Base-by-base conservation (phyloP, 2,888 invertebrate genomes). In the Standfussiana lucernea region DNA sequence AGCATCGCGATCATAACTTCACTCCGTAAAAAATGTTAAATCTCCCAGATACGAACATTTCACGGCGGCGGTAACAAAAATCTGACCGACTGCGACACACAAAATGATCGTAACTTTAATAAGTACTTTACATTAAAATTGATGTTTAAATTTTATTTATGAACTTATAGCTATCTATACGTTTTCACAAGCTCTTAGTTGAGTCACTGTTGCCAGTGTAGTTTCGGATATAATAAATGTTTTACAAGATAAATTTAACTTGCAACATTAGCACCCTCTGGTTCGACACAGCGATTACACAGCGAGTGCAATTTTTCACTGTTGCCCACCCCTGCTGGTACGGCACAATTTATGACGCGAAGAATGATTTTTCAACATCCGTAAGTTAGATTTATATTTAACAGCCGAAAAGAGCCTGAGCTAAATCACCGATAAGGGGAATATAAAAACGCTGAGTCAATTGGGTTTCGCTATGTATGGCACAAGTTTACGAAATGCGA, bases 281-380 rank as follows among this genome's bases (percentile, higher is more conserved):
- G 91, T 93, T 93, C 95, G 93, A 93, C 93, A 93, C 92, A 92
- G 90, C 93, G 94, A 94, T 94, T 95, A 95, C 94, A 93, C 90
- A 91, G 92, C 92, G 92, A 92, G 91, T 94, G 95, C 94, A 94
- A 95, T 95, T 95, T 95, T 95, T 95, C 96, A 96, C 93, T 93
- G 93, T 91, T 93, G 92, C 91, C 91, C 93, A 91, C 95, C 95
- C 95, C 94, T 92, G 93, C 93, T 90, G 89, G 89, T 88, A 84
- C 87, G 88, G 86, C 92, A 95, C 94, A 94, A 96, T 95, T 95
- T 96, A 95, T 95, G 95, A 95, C 92, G 92, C 93, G 91, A 90
- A 90, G 93, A 94, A 95, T 95, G 95, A 96, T 96, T 96, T 96
- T 95, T 95, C 95, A 95, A 94, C 95, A 95, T 94, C 93, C 93